Evolutionary conservation across 2,797 vertebrate species (phyloP).

Genomic region (Selene dorsalis): DNA sequence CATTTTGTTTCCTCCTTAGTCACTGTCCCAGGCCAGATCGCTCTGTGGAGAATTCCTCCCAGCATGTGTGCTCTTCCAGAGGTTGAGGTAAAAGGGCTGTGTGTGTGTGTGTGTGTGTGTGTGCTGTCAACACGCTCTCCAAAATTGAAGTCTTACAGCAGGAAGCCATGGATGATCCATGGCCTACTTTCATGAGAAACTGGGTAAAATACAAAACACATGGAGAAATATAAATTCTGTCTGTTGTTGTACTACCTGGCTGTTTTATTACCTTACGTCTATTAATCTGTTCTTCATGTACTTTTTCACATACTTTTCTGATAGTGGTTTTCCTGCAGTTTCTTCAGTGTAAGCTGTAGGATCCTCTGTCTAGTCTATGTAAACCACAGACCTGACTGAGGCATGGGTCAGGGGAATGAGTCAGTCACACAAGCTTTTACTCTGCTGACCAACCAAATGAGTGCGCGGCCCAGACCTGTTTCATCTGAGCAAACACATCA

Average conservation of each 20-base stretch:
- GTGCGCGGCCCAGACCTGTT: slow-evolving; percentile 31
- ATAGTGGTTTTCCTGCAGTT: slow-evolving; percentile 5
- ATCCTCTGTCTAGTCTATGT: slow-evolving; percentile 14
- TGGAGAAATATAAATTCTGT: slow-evolving; percentile 29
- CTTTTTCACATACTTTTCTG: slow-evolving; percentile 2
- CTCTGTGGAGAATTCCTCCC: slow-evolving; percentile 55
- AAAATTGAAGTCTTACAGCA: slow-evolving; percentile 56
- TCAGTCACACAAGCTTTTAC: slow-evolving; percentile 44
- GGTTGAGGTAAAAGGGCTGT: slow-evolving; percentile 47
- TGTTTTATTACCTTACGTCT: slow-evolving; percentile 36
- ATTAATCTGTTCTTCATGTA: slow-evolving; percentile 39
- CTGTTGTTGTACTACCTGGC: slow-evolving; percentile 12
- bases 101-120: slow-evolving; percentile 29
- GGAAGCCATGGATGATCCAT: slow-evolving; percentile 58
- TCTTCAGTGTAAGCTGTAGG: slow-evolving; percentile 11
- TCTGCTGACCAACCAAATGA: slow-evolving; percentile 55
- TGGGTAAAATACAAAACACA: slow-evolving; percentile 60
- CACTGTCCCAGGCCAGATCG: slow-evolving; percentile 23
- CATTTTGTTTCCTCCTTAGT: neutral
- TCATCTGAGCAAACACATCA: slow-evolving; percentile 60
- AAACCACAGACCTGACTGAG: slow-evolving; percentile 41
- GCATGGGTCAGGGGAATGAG: slow-evolving; percentile 29
- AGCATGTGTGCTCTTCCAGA: slow-evolving; percentile 35
- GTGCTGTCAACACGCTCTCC: slow-evolving; percentile 33
- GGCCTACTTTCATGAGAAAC: slow-evolving; percentile 62